phyloP scores from a whole-genome alignment of 2,113 vertebrate genomes.

The Plecturocebus donacophilus region DNA sequence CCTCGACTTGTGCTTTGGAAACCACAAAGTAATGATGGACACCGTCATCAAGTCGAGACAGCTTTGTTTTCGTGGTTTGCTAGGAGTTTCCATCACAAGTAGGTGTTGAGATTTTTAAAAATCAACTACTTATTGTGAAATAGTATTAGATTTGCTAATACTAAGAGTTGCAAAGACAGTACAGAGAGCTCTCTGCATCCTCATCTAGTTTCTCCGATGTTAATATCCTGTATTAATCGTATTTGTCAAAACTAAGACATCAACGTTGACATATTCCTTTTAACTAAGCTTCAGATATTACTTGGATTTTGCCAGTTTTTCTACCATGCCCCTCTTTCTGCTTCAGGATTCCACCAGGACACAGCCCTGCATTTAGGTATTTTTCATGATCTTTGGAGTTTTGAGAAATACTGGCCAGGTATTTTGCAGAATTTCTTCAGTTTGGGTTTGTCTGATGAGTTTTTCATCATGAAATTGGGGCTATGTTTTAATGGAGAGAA shows the following conservation, averaged over 20 bases:
- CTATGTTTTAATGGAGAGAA: not conserved
- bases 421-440: not conserved
- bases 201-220: no score
- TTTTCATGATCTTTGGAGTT: not conserved
- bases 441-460: not conserved
- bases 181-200: not conserved
- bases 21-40: not conserved
- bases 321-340: no score
- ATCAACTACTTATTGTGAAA: not conserved
- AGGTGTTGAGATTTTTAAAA: not conserved
- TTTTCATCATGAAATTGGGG: not conserved
- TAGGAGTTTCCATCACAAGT: not conserved
- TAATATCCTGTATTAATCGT: not conserved
- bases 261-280: not conserved
- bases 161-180: not conserved
- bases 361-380: rapidly evolving
- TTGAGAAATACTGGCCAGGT: not conserved
- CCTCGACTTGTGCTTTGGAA: not conserved
- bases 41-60: not conserved
- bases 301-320: not conserved
- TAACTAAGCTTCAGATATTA: not conserved
- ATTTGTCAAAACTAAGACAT: not conserved
- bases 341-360: not conserved
- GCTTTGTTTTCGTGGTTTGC: not conserved
- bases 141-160: not conserved